Percentiles rank a stretch among this genome's conserved stretches.
Conservation (phyloP, 1,140 invertebrate species). For the Plectrocnemia conspersa region DNA sequence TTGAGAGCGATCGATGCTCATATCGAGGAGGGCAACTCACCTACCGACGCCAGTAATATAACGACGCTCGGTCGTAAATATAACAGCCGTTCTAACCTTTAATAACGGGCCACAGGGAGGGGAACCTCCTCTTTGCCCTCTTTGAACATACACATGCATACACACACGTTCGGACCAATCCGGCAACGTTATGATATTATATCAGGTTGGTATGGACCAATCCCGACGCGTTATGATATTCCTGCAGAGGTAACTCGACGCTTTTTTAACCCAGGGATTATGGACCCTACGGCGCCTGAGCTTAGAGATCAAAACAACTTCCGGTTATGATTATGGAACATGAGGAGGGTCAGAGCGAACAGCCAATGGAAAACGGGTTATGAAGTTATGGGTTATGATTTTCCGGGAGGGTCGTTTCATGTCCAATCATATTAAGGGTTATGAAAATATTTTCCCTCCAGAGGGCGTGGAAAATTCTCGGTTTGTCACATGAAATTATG, state of each 20-base stretch:
- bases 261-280: conserved; percentile 27
- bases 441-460: no score
- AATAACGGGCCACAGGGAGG: conserved; percentile 40
- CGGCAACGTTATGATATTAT: conserved; percentile 51
- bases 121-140: conserved; percentile 37
- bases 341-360: no score
- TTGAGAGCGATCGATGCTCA: conserved; percentile 8
- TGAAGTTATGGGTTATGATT: no score
- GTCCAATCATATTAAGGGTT: conserved; percentile 3
- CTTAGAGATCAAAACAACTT: not conserved
- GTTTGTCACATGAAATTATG: no score
- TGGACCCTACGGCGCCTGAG: conserved; percentile 37
- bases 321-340: conserved; percentile 16
- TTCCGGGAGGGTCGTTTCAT: not conserved
- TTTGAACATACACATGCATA: conserved; percentile 13
- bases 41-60: conserved; percentile 41
- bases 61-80: conserved; percentile 40
- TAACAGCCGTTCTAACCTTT: conserved; percentile 47
- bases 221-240: conserved; percentile 50
- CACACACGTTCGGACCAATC: conserved; percentile 40
- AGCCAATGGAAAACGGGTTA: no score
- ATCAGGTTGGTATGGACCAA: conserved; percentile 48
- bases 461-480: no score
- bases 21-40: conserved; percentile 20
- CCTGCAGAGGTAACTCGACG: conserved; percentile 37